Evolutionary conservation across 2,888 invertebrate species (phyloP), one percentile per base, ranked within the genome.

Genomic region (Xanthostigma xanthostigma): DNA sequence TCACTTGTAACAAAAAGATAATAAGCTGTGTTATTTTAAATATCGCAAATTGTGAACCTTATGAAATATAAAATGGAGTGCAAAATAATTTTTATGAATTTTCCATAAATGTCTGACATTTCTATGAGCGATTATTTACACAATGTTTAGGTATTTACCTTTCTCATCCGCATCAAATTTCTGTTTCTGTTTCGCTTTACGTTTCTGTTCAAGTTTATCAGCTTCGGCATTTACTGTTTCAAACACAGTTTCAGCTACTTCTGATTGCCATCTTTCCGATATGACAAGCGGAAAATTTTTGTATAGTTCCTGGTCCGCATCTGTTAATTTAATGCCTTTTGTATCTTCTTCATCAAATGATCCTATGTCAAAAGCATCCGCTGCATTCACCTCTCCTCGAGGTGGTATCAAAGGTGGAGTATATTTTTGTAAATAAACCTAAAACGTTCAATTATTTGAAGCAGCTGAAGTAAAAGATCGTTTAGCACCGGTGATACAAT

Each of bases 271-370:
- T 69, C 97, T 79, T 71, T 98, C 98, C 1, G 97, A 97, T 65
- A 98, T 96, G 54, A 95, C 94, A 58, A 98, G 77, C 48, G 97
- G 93, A 71, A 98, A 98, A 71, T 97, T 93, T 71, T 94, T 94
- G 72, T 98, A 98, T 57, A 97, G 76, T 62, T 96, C 97, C 70
- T 96, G 96, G 71, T 99, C 98, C 2, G 90, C 79, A 59, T 98
- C 98, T 5, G 92, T 89, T 61, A 98, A 69, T 76, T 96, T 96
- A 60, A 97, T 96, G 54, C 97, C 97, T 69, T 98, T 98, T 35
- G 97, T 97, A 65, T 98, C 98, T 67, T 99, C 98, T 65, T 98
- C 98, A 64, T 98, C 98, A 69, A 98, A 98, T 56, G 96, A 96
- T 54, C 98, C 98, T 63, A 98, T 99, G 66, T 97, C 97, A 68